Conservation (phyloP, 2,888 invertebrate genomes). For the Hipparchia semele region DNA sequence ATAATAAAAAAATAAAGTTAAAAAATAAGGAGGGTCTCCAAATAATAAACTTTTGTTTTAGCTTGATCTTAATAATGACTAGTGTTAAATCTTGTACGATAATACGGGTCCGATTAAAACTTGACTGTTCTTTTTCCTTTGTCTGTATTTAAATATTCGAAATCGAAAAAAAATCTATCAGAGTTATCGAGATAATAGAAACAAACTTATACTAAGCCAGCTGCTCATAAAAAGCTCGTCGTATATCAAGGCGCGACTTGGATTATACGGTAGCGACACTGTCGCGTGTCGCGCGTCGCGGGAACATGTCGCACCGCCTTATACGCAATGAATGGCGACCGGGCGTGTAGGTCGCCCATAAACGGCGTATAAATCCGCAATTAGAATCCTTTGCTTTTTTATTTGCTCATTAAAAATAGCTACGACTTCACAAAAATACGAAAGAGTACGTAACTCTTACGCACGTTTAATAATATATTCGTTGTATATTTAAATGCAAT, state of each 20-base stretch:
- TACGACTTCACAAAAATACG: conserved; percentile 11
- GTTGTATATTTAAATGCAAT: background rate
- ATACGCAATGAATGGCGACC: conserved; percentile 58
- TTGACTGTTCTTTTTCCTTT: background rate
- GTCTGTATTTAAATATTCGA: too few relatives aligned
- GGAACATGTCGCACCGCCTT: conserved; percentile 60
- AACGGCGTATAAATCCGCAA: conserved; percentile 37
- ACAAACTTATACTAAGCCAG: background rate
- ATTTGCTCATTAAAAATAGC: conserved; percentile 36
- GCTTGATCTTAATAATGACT: too few relatives aligned
- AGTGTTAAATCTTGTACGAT: too few relatives aligned
- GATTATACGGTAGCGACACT: conserved; percentile 44
- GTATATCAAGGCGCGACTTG: conserved; percentile 45
- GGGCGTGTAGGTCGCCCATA: conserved; percentile 46
- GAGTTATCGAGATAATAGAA: background rate
- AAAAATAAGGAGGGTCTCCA: too few relatives aligned
- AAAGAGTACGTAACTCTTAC: background rate
- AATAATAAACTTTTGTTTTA: too few relatives aligned
- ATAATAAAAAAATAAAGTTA: too few relatives aligned
- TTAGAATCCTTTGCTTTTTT: conserved; percentile 38
- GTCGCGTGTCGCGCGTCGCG: conserved; percentile 50
- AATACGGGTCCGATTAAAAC: too few relatives aligned
- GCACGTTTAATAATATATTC: background rate
- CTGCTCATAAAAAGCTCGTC: conserved; percentile 26
- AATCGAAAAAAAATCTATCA: too few relatives aligned